phyloP scores from a whole-genome alignment of 2,797 vertebrate species.

The Vipera latastei region DNA sequence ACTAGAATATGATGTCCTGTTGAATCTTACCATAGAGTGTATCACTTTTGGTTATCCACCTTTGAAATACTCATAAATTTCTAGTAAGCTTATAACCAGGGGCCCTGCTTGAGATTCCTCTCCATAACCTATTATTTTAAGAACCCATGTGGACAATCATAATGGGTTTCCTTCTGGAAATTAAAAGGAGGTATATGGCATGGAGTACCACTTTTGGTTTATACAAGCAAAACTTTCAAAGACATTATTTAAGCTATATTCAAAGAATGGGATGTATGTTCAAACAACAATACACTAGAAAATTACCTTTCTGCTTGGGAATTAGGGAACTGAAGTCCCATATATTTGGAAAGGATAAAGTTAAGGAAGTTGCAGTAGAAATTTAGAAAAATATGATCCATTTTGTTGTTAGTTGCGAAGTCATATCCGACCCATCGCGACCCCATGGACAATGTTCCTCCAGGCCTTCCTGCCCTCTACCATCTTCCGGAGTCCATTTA shows the following conservation, averaged over 20 bases:
- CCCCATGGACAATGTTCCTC: too few relatives aligned
- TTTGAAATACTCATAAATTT: not conserved
- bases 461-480: too few relatives aligned
- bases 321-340: not conserved
- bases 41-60: not conserved
- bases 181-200: not conserved
- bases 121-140: not conserved
- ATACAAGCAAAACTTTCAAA: not conserved
- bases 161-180: not conserved
- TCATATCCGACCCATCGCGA: too few relatives aligned
- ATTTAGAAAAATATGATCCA: not conserved
- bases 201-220: not conserved
- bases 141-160: not conserved
- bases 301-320: not conserved
- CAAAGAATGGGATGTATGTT: not conserved
- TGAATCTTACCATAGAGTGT: constrained; percentile 3
- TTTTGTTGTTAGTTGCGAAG: not conserved
- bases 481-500: too few relatives aligned
- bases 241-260: not conserved
- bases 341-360: not conserved
- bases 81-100: not conserved
- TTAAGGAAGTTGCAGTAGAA: not conserved
- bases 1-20: not conserved
- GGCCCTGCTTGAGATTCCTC: not conserved
- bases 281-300: constrained; percentile 8